Conservation (phyloP, 2,113 vertebrate species). For the Myiagra hebetior region DNA sequence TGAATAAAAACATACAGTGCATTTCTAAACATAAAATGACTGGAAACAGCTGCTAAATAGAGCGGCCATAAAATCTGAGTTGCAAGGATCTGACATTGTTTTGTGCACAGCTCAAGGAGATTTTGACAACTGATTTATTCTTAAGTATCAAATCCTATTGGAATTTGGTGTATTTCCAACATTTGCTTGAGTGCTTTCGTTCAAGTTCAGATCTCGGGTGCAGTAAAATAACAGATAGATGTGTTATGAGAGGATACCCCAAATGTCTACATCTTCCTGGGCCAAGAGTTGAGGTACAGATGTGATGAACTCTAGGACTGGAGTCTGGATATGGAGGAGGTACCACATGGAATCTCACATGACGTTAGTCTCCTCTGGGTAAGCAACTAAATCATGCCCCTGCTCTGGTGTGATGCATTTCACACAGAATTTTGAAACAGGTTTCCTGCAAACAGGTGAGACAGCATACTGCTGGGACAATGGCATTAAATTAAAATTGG, state of each 20-base stretch:
- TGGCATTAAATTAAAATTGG: not conserved
- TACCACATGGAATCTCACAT: not conserved
- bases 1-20: not conserved
- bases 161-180: not conserved
- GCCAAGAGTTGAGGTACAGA: not conserved
- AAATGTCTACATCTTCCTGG: not conserved
- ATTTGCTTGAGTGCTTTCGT: not conserved
- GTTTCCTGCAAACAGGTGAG: not conserved
- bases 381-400: not conserved
- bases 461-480: not conserved
- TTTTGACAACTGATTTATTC: not conserved
- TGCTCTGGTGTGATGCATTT: not conserved
- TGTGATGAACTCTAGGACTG: rapidly evolving
- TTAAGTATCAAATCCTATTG: rapidly evolving
- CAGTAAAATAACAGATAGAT: not conserved
- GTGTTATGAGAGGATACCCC: not conserved
- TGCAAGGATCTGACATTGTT: not conserved
- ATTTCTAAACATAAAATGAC: not conserved
- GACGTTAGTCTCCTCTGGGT: not conserved
- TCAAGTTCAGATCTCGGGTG: not conserved
- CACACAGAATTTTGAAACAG: not conserved
- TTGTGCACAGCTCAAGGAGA: not conserved
- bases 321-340: not conserved
- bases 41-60: not conserved
- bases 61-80: not conserved